Conservation (phyloP, 2,888 invertebrate species). For the Brenthis hecate region DNA sequence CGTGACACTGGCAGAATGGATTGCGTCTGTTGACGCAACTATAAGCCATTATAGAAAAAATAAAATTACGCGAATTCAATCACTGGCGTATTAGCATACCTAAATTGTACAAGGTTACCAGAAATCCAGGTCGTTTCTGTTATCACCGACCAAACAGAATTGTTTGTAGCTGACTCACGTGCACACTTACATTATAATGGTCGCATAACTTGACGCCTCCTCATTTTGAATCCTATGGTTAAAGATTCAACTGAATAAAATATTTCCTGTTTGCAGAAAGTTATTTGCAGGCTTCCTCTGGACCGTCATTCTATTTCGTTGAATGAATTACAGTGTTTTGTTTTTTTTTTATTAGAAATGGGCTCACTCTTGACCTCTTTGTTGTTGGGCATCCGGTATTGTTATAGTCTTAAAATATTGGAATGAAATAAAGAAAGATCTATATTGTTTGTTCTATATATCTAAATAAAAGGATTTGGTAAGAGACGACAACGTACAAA, state of each 20-base stretch:
- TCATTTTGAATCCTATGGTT: constrained; percentile 11
- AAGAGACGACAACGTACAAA: no score
- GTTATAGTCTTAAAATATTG: not conserved
- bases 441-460: no score
- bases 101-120: constrained; percentile 36
- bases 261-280: constrained; percentile 13
- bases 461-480: no score
- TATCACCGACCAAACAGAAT: constrained; percentile 47
- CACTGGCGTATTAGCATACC: constrained; percentile 20
- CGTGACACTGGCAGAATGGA: no score
- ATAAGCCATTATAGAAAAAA: no score
- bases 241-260: constrained; percentile 26
- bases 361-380: no score
- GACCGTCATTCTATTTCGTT: constrained; percentile 7
- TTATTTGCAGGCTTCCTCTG: not conserved
- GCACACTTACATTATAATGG: constrained; percentile 16
- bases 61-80: constrained; percentile 16
- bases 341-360: no score
- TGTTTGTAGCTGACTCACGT: constrained; percentile 42
- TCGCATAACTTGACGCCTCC: constrained; percentile 20
- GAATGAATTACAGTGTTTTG: constrained; percentile 11
- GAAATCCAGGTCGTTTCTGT: constrained; percentile 52
- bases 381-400: not conserved
- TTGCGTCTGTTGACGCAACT: no score
- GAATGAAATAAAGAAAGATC: not conserved